These are phyloP conservation scores for Hirudinaria manillensis DNA, from an alignment of 2,888 invertebrate genomes.

Conservation along the genomic window DNA sequence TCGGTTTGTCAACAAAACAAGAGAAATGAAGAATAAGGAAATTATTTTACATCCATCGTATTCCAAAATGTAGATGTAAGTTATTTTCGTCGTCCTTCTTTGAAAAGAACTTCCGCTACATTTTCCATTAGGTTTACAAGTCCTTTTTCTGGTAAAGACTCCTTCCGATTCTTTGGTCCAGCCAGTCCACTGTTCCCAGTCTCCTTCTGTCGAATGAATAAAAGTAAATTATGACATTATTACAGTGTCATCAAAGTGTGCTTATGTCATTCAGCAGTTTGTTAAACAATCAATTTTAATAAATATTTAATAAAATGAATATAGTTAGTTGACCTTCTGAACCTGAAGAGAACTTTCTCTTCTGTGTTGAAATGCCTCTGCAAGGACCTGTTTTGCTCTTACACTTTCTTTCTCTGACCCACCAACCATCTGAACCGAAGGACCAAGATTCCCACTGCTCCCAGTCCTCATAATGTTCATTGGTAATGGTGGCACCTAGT, in stretches of 20 bases:
- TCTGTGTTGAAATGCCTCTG: slow-evolving; percentile 8
- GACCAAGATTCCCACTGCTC: slow-evolving; percentile 9
- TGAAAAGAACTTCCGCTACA: neutral
- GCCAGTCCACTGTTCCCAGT: neutral
- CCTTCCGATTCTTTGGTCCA: neutral
- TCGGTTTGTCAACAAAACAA: too few relatives aligned
- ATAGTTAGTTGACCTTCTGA: too few relatives aligned
- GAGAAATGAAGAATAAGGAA: too few relatives aligned
- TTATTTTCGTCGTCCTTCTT: neutral
- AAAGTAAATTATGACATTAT: too few relatives aligned
- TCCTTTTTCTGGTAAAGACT: neutral
- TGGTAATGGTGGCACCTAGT: neutral
- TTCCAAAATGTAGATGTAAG: too few relatives aligned
- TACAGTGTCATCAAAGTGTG: too few relatives aligned
- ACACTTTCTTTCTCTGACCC: slow-evolving; percentile 23
- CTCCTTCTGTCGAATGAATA: neutral
- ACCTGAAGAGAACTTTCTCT: neutral
- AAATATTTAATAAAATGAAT: too few relatives aligned
- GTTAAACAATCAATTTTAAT: too few relatives aligned
- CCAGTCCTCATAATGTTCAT: slow-evolving; percentile 16
- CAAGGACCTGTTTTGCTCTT: slow-evolving; percentile 6
- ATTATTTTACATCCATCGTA: too few relatives aligned
- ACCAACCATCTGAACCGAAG: neutral
- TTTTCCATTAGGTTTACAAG: neutral
- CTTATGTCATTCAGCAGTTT: too few relatives aligned